Base-by-base conservation (phyloP, 2,797 vertebrate species). In the Artibeus lituratus region DNA sequence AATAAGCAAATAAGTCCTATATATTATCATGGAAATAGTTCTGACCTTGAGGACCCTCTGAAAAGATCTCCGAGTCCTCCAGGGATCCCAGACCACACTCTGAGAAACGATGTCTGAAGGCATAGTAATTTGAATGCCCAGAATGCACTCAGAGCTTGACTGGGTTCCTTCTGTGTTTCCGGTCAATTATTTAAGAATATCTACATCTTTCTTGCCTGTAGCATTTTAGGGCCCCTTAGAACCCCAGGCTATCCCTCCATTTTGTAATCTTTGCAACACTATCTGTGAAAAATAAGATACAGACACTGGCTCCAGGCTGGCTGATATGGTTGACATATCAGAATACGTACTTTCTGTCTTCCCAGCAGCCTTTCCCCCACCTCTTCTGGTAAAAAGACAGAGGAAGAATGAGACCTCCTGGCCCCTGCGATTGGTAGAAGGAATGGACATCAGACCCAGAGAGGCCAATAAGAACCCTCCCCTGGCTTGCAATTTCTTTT, bases 201-300 rank as follows among this genome's bases (percentile, higher is more conserved):
- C 10, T 73, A 70, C 82, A 62, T 74, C 84, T 85, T 93, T 96
- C 94, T 94, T 84, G 65, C 80, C 95, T 84, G 19, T 59, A 94
- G 80, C 92, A 92, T 67, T 67, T 84, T 83, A 72, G 10, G 2
- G 76, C 42, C 72, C 62, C 65, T 81, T 24, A 32, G 47, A 93
- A 72, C 42, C 29, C 65, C 67, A 49, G 10, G 47, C 55, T 72
- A 53, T 49, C 37, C n/a, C 12, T 82, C 67, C 24, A 9, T 15
- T 92, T 21, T 94, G 53, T 65, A 53, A 74, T 89, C 62, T 94
- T 81, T 81, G 32, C 35, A 76, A 81, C 22, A 19, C 7, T 73
- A 15, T 72, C 65, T 92, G 24, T 19, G 72, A 90, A 91, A 92
- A 93, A 14, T 22, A 94, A 65, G 12, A 53, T 32, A 29, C 7